phyloP scores from a whole-genome alignment of 2,113 vertebrate species.

The Nycticryphes semicollaris region DNA sequence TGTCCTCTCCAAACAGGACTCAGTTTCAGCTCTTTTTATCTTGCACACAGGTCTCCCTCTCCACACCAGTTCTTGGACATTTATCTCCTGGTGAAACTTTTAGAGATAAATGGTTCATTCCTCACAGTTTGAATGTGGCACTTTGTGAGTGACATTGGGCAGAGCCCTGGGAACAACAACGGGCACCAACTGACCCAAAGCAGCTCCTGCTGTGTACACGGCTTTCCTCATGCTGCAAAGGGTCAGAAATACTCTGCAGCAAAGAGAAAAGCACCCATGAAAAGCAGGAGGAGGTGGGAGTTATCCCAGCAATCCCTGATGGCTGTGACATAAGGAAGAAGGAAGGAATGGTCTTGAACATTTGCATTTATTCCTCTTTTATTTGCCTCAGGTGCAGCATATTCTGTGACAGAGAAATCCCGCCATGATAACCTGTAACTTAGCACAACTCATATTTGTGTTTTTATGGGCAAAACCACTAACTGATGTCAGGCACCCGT shows the following conservation, averaged over 20 bases:
- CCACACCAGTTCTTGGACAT: neutral
- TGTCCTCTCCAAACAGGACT: neutral
- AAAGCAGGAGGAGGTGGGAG: neutral
- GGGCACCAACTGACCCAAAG: neutral
- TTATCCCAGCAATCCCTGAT: neutral
- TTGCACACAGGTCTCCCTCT: neutral
- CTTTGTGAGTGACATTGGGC: accelerated
- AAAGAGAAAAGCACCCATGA: too few relatives aligned
- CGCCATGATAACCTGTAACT: neutral
- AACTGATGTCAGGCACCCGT: neutral
- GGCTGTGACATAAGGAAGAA: neutral
- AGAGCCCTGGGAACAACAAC: neutral
- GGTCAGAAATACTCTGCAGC: neutral
- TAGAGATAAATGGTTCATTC: neutral
- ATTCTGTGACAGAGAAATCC: neutral
- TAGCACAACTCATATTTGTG: neutral
- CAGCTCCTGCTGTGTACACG: neutral
- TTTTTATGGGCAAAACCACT: neutral
- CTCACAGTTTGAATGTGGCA: neutral
- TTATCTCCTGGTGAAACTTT: neutral
- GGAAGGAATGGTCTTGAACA: neutral
- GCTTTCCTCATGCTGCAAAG: neutral
- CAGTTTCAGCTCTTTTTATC: neutral
- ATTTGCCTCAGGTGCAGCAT: neutral
- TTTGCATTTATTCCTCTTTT: neutral